Evolutionary conservation across 2,888 invertebrate species (phyloP).

Genomic region (Latheticus oryzae): DNA sequence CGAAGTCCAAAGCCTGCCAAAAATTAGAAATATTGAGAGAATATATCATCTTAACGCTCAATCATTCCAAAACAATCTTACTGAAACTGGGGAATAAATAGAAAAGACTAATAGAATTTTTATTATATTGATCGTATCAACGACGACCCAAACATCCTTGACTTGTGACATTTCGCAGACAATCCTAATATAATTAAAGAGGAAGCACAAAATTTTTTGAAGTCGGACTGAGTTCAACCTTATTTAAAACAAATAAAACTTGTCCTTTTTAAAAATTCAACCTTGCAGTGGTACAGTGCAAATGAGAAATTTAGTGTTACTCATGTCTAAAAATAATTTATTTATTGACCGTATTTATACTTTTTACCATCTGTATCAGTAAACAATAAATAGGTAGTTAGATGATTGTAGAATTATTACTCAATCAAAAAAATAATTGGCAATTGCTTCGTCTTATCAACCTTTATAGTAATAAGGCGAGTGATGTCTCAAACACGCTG

Average conservation of each 20-base stretch:
- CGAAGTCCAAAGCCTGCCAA: constrained; percentile 18
- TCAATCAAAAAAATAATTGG: constrained; percentile 20
- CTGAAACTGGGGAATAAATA: no score
- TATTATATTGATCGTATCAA: constrained; percentile 21
- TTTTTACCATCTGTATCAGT: no score
- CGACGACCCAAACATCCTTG: constrained; percentile 40
- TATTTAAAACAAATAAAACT: constrained; percentile 2
- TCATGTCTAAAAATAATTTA: constrained; percentile 3
- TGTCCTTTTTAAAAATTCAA: constrained; percentile 3
- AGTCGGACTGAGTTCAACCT: neutral
- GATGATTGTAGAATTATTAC: constrained; percentile 3
- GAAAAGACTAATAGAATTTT: constrained; percentile 11
- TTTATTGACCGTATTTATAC: constrained; percentile 1
- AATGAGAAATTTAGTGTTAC: neutral
- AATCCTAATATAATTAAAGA: constrained; percentile 33
- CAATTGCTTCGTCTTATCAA: constrained; percentile 3
- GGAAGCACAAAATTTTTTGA: constrained; percentile 18
- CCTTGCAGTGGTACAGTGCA: neutral
- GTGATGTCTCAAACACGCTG: constrained; percentile 23
- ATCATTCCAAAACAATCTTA: no score
- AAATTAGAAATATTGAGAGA: constrained; percentile 17
- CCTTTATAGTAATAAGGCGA: constrained; percentile 9
- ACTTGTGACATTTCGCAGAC: constrained; percentile 39
- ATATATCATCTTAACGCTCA: no score
- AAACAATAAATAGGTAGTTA: neutral